These are phyloP conservation scores for Adoxophyes honmai DNA, from an alignment of 1,140 invertebrate genomes.

Conservation along the genomic window DNA sequence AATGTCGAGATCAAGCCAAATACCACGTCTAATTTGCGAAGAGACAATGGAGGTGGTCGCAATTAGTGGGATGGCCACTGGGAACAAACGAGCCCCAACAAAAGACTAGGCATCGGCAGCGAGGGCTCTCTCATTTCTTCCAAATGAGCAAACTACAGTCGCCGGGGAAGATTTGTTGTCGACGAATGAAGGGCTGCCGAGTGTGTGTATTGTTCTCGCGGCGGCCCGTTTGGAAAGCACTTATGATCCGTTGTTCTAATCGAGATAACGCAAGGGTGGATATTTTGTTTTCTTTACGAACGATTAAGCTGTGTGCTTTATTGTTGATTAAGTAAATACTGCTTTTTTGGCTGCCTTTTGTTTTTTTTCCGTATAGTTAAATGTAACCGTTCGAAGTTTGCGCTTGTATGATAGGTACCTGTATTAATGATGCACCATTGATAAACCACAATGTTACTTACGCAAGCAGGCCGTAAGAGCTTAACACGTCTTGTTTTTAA, in stretches of 20 bases:
- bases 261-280: constrained; percentile 53
- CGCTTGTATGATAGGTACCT: no score
- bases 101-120: constrained; percentile 56
- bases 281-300: constrained; percentile 25
- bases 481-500: no score
- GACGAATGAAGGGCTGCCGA: constrained; percentile 59
- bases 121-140: constrained; percentile 70
- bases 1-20: constrained; percentile 37
- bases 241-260: constrained; percentile 61
- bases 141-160: constrained; percentile 74
- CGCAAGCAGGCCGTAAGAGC: no score
- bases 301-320: neutral
- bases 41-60: constrained; percentile 68
- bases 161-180: constrained; percentile 68
- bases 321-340: no score
- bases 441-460: no score
- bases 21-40: constrained; percentile 60
- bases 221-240: constrained; percentile 61
- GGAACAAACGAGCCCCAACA: constrained; percentile 68
- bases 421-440: no score
- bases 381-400: no score
- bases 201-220: constrained; percentile 63
- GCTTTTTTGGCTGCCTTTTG: no score
- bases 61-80: constrained; percentile 74
- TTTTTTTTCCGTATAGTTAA: no score